These are phyloP conservation scores for Choristoneura rosaceana DNA, from an alignment of 2,888 invertebrate genomes.

Conservation along the genomic window DNA sequence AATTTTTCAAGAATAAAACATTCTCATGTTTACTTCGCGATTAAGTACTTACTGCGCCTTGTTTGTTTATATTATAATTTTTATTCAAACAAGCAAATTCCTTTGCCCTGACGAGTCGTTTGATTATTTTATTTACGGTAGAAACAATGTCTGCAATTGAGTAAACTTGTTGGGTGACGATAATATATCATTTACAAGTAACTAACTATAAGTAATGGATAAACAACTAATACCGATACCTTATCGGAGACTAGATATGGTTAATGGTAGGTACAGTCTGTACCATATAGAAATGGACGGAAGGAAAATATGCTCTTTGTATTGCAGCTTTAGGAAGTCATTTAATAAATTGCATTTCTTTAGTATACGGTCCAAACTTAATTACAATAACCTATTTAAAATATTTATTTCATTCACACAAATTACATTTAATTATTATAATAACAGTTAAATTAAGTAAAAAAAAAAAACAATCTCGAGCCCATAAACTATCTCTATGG, in stretches of 20 bases:
- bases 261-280: no score
- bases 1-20: not conserved
- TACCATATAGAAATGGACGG: no score
- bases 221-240: conserved; percentile 10
- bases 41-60: conserved; percentile 44
- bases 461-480: no score
- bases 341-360: no score
- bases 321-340: no score
- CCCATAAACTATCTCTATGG: no score
- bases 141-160: conserved; percentile 61
- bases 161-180: conserved; percentile 58
- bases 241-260: not conserved
- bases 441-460: no score
- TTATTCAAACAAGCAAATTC: conserved; percentile 75
- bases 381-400: no score
- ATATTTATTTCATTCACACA: no score
- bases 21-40: conserved; percentile 13
- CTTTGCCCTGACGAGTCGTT: conserved; percentile 61
- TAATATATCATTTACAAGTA: not conserved
- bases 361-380: no score
- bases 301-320: no score
- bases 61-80: conserved; percentile 54
- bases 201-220: not conserved
- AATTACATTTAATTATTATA: no score
- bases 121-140: conserved; percentile 69